These are phyloP conservation scores for Tinea trinotella DNA, from an alignment of 2,888 invertebrate genomes.

Conservation along the genomic window DNA sequence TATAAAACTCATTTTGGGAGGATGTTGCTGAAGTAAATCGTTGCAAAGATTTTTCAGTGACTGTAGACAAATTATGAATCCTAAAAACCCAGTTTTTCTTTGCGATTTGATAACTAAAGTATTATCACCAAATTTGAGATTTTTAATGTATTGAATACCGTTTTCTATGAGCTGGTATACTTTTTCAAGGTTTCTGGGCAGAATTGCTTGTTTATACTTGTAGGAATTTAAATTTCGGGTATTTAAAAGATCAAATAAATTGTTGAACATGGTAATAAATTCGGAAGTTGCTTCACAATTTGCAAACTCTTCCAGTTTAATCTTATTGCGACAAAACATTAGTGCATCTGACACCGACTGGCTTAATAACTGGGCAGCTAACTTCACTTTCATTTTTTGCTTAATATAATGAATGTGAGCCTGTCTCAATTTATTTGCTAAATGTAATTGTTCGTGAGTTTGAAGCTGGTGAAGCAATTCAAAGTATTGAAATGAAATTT, in stretches of 20 bases:
- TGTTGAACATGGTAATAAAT: constrained; percentile 19
- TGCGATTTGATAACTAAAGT: neutral
- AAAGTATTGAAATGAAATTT: constrained; percentile 10
- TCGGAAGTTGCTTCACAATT: constrained; percentile 19
- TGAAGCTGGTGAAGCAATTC: too few species aligned
- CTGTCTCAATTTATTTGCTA: too few species aligned
- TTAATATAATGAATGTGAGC: neutral
- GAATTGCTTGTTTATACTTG: too few species aligned
- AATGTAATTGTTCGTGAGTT: too few species aligned
- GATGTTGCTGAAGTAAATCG: too few species aligned
- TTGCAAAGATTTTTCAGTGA: too few species aligned
- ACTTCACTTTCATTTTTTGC: constrained; percentile 1
- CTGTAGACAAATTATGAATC: neutral
- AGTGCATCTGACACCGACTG: constrained; percentile 18
- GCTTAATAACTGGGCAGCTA: constrained; percentile 17
- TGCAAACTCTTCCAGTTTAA: constrained; percentile 15
- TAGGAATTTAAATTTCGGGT: too few species aligned
- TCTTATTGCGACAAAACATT: constrained; percentile 17
- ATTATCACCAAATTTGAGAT: neutral
- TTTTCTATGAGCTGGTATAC: too few species aligned
- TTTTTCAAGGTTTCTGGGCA: too few species aligned
- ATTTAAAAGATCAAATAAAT: constrained; percentile 21
- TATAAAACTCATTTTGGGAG: too few species aligned
- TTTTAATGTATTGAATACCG: neutral
- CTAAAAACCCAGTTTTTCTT: neutral